Percentiles rank a stretch among this genome's conserved stretches.
Conservation (phyloP, 2,888 invertebrate species). For the Zeuzera pyrina region DNA sequence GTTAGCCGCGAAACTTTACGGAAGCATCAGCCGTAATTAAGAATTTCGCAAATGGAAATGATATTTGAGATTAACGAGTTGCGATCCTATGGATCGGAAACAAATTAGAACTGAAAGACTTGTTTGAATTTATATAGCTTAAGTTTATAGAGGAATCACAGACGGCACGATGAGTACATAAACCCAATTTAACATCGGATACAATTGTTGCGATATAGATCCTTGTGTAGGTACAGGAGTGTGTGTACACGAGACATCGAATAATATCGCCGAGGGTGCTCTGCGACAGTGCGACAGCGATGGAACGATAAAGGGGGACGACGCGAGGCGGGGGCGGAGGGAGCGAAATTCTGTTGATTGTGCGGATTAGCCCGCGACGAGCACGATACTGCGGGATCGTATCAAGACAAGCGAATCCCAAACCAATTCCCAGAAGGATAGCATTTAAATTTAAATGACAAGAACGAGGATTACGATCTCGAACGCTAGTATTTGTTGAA, state of each 20-base stretch:
- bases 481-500: not conserved
- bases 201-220: not conserved
- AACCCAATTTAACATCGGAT: not conserved
- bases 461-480: not conserved
- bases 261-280: not conserved
- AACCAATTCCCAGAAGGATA: not conserved
- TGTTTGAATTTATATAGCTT: no score
- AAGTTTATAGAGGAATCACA: no score
- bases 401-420: not conserved
- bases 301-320: not conserved
- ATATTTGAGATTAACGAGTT: no score
- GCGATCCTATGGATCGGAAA: no score
- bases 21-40: no score
- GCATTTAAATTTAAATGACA: not conserved
- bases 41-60: no score
- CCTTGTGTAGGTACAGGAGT: no score
- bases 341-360: slow-evolving; percentile 2
- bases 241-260: no score
- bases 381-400: not conserved
- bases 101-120: no score
- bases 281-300: slow-evolving; percentile 1
- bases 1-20: no score
- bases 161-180: not conserved
- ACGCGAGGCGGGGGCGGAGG: not conserved
- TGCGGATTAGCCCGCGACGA: slow-evolving; percentile 2